Conservation (phyloP, 2,888 invertebrate species). For the Harpagoxenus sublaevis region DNA sequence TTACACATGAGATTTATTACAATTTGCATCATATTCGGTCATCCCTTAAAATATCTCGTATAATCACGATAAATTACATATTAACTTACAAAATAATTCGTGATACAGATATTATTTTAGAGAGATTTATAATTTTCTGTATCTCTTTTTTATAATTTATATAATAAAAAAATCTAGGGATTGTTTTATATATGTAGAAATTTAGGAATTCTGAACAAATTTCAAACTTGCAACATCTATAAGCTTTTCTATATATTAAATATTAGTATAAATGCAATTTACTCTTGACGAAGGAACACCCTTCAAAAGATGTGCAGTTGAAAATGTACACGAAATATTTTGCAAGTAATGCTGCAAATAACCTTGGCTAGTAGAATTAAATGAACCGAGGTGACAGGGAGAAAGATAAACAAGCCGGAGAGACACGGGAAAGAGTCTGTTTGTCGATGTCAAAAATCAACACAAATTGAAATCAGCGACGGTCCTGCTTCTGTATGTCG, state of each 20-base stretch:
- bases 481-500: slow-evolving; percentile 75
- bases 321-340: slow-evolving; percentile 80
- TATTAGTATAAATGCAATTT: slow-evolving; percentile 33
- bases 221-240: slow-evolving; percentile 17
- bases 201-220: slow-evolving; percentile 49
- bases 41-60: neutral
- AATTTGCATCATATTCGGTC: neutral
- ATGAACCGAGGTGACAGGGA: slow-evolving; percentile 81
- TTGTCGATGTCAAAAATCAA: slow-evolving; percentile 85
- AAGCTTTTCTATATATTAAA: slow-evolving; percentile 47
- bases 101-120: neutral
- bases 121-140: neutral
- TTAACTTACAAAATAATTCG: neutral
- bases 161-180: neutral
- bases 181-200: neutral
- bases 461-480: slow-evolving; percentile 84
- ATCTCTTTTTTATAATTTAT: neutral
- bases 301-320: slow-evolving; percentile 45
- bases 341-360: slow-evolving; percentile 82
- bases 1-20: neutral
- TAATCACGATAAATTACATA: neutral
- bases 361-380: slow-evolving; percentile 77
- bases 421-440: slow-evolving; percentile 79
- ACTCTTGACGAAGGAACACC: slow-evolving; percentile 15
- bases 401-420: slow-evolving; percentile 81